A percentile compares a stretch with the other conserved stretches of the same genome.
Evolutionary conservation across 1,140 invertebrate species (phyloP).

Genomic region (Drosophila punjabiensis): DNA sequence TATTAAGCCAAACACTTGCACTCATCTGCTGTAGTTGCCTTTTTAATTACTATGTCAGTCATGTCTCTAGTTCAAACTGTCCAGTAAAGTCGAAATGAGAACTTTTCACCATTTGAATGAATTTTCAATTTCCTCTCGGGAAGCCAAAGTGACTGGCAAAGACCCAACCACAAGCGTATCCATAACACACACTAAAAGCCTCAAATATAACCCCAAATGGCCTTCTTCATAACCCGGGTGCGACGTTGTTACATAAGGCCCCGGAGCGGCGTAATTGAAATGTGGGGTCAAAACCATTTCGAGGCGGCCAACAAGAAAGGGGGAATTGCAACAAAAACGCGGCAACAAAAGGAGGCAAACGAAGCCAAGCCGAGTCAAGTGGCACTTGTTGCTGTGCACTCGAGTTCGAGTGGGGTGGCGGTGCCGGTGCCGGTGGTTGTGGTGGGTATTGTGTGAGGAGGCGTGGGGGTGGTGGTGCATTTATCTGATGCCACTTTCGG

Average conservation of each 20-base stretch:
- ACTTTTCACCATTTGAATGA: neutral
- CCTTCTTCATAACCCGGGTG: constrained; percentile 10
- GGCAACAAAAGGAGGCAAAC: constrained; percentile 22
- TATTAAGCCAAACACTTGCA: neutral
- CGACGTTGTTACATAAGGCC: constrained; percentile 38
- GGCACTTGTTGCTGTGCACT: constrained; percentile 46
- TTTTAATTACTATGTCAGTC: neutral
- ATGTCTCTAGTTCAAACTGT: neutral
- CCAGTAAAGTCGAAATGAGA: neutral
- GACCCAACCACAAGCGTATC: neutral
- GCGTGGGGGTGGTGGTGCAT: constrained; percentile 3
- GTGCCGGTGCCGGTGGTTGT: neutral
- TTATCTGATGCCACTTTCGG: constrained; percentile 48
- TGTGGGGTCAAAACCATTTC: constrained; percentile 59
- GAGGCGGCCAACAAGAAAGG: constrained; percentile 31
- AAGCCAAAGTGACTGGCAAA: neutral
- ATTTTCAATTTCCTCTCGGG: neutral
- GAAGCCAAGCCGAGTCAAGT: constrained; percentile 54
- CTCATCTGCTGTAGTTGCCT: neutral
- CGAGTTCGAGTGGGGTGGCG: constrained; percentile 19
- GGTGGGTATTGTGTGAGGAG: neutral
- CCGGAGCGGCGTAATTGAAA: constrained; percentile 52
- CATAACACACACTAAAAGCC: neutral
- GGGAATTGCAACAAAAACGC: constrained; percentile 19
- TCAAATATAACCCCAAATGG: constrained; percentile 15